These are phyloP conservation scores for Ellobium chinense DNA, from an alignment of 2,888 invertebrate genomes.

Conservation along the genomic window DNA sequence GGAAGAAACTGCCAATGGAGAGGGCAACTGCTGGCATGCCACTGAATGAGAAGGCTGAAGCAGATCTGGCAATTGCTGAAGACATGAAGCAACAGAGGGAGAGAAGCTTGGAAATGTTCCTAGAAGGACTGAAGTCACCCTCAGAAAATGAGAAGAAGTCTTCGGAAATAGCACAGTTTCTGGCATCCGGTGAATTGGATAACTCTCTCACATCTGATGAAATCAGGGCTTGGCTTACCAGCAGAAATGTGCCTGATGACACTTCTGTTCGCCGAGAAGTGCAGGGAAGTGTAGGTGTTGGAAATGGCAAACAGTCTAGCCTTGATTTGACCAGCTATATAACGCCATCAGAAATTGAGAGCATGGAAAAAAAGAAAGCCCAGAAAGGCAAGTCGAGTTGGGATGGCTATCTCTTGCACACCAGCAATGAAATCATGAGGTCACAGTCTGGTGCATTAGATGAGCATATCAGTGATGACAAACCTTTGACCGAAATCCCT, in stretches of 20 bases:
- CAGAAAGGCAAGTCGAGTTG: constrained; percentile 1
- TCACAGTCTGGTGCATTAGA: not conserved
- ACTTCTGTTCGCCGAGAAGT: too few species aligned
- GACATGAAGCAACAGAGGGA: not conserved
- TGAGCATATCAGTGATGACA: not conserved
- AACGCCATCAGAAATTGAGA: constrained; percentile 9
- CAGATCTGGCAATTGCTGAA: constrained; percentile 15
- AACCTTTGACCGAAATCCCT: not conserved
- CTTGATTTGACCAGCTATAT: constrained; percentile 15
- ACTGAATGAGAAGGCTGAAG: not conserved
- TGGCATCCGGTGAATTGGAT: too few species aligned
- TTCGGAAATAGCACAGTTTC: too few species aligned
- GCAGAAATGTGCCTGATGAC: too few species aligned
- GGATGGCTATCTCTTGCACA: not conserved
- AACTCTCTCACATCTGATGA: too few species aligned
- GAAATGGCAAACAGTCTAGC: constrained; percentile 15
- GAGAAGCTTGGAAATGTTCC: not conserved
- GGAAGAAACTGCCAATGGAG: not conserved
- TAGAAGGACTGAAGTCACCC: not conserved
- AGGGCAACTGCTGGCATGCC: not conserved
- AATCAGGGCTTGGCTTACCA: too few species aligned
- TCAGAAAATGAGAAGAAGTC: not conserved
- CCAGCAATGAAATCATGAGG: not conserved
- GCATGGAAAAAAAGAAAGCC: constrained; percentile 18
- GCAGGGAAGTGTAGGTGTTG: too few species aligned